Base-by-base conservation (phyloP, 2,797 vertebrate species). In the Chrysolophus pictus region DNA sequence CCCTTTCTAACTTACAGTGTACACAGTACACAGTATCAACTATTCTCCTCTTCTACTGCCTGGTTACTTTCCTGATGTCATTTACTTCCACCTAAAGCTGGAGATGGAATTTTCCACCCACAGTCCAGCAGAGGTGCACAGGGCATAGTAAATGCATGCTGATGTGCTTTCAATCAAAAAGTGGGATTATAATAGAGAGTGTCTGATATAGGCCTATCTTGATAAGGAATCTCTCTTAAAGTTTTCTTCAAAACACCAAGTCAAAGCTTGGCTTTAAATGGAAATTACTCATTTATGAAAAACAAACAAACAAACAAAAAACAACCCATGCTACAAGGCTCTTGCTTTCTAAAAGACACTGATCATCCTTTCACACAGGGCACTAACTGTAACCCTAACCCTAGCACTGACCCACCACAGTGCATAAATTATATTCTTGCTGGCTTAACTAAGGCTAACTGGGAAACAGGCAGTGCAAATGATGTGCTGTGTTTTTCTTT, bases 61-160 rank as follows among this genome's bases (percentile, higher is more conserved):
- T 41, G 90, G 33, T 35, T 81, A 62, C 21, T 81, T 68, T 91
- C 53, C 82, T 60, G 49, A 75, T 33, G 70, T 92, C 44, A 70
- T 88, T 95, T 86, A 56, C 84, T 71, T 87, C 64, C 82, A 88
- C n/a, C 47, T 35, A 37, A 84, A 91, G 56, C 64, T 78, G 74
- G 63, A 82, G 70, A 88, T 68, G 79, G 92, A 78, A 87, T 92
- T 76, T 78, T 72, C 64, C 77, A 64, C 21, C 37, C 17, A 10
- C 10, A 35, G 59, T 77, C 89, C 8, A 75, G 79, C n/a, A 71
- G 79, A 82, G 76, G 73, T 35, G 80, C 47, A 60, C 21, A 76
- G 46, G 12, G 84, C 76, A 88, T 24, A 84, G 56, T 33, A 79
- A 88, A 41, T 68, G 83, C 63, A 62, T 31, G 56, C 63, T 83